These are phyloP conservation scores for Corythaixoides concolor DNA, from an alignment of 2,113 vertebrate species.

Conservation along the genomic window DNA sequence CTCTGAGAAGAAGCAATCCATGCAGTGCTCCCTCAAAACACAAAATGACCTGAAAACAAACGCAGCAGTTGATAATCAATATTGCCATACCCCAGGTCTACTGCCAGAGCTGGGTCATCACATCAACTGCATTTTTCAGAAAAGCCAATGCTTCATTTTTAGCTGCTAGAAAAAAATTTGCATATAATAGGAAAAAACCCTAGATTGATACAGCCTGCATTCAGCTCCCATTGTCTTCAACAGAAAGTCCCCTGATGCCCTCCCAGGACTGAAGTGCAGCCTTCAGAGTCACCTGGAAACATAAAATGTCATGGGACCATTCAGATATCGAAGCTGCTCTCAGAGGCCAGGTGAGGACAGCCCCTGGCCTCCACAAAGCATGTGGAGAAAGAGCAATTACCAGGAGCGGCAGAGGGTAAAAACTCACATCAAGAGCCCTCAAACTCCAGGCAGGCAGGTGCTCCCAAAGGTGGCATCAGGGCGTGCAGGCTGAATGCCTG, in stretches of 20 bases:
- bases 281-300: neutral
- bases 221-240: neutral
- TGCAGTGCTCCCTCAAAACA: neutral
- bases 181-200: neutral
- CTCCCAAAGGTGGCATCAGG: neutral
- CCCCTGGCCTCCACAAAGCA: neutral
- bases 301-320: fast-evolving
- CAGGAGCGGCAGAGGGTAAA: neutral
- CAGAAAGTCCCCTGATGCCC: neutral
- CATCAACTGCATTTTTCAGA: neutral
- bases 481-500: neutral
- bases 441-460: neutral
- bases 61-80: neutral
- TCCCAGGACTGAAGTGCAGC: neutral
- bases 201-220: neutral
- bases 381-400: fast-evolving
- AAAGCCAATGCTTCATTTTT: neutral
- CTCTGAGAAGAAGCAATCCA: neutral
- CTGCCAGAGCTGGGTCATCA: neutral
- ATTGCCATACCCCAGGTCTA: neutral
- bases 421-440: neutral
- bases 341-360: neutral
- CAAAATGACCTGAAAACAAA: neutral
- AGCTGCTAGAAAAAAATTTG: neutral
- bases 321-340: neutral